Conservation (phyloP, 2,113 vertebrate genomes). For the Poeciliopsis prolifica region DNA sequence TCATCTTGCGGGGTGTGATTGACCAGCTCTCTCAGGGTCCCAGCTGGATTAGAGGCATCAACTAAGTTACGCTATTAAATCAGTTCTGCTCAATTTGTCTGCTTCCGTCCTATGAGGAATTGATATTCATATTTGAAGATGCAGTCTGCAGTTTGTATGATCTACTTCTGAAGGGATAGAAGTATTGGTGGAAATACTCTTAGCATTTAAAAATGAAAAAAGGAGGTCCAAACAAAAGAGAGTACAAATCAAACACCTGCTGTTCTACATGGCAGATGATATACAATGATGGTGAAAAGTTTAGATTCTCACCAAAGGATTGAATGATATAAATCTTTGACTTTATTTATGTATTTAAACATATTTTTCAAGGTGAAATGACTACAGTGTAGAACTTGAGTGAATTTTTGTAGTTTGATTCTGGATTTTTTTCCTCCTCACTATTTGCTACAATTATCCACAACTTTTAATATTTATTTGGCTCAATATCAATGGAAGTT, state of each 20-base stretch:
- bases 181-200: neutral
- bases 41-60: constrained; percentile 39
- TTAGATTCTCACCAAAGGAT: neutral
- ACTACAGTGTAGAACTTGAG: neutral
- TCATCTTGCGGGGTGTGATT: constrained; percentile 38
- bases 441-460: neutral
- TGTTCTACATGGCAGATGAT: neutral
- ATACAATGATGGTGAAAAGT: neutral
- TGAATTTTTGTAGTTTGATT: neutral
- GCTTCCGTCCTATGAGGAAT: constrained; percentile 26
- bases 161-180: constrained; percentile 7
- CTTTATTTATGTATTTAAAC: neutral
- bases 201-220: constrained; percentile 2
- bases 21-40: constrained; percentile 45
- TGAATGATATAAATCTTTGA: neutral
- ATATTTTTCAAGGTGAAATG: neutral
- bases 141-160: constrained; percentile 15
- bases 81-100: constrained; percentile 43
- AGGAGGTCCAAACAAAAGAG: neutral
- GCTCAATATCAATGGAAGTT: too few species aligned
- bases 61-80: constrained; percentile 52
- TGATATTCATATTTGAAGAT: constrained; percentile 36
- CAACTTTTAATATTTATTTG: too few species aligned
- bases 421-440: neutral
- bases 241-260: neutral